Evolutionary conservation across 2,113 vertebrate species (phyloP).

Genomic region (Clinocottus analis): DNA sequence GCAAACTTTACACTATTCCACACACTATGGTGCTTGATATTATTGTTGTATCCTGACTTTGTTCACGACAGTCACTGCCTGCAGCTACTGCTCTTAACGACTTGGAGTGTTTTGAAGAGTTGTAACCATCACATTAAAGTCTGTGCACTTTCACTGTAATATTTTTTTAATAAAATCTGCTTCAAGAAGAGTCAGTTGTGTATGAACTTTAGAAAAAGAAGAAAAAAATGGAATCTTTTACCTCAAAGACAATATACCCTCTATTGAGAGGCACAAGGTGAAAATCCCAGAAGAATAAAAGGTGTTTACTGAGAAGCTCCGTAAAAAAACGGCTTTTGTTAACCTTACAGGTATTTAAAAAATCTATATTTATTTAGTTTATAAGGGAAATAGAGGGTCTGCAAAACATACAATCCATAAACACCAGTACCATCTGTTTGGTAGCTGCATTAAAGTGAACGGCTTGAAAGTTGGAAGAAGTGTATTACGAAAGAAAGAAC

Average conservation of each 20-base stretch:
- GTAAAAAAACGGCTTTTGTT: too few relatives aligned
- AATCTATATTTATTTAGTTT: conserved; percentile 79
- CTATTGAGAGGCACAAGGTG: too few relatives aligned
- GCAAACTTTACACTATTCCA: too few relatives aligned
- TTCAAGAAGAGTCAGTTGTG: conserved; percentile 71
- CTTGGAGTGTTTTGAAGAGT: not conserved
- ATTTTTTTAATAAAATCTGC: conserved; percentile 78
- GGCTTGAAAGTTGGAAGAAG: conserved; percentile 44
- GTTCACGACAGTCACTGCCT: not conserved
- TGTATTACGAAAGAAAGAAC: conserved; percentile 37
- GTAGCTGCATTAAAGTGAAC: conserved; percentile 57
- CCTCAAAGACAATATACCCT: too few relatives aligned
- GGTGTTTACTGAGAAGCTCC: too few relatives aligned
- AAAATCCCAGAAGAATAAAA: too few relatives aligned
- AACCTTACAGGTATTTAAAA: too few relatives aligned
- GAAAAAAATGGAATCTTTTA: conserved; percentile 37
- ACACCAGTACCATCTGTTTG: conserved; percentile 59
- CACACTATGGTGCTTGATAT: conserved; percentile 14
- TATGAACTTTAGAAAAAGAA: conserved; percentile 70
- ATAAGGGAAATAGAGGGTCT: conserved; percentile 71
- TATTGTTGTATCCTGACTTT: not conserved
- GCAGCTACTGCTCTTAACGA: not conserved
- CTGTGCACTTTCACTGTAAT: conserved; percentile 49
- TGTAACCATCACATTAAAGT: conserved; percentile 7
- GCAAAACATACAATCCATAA: conserved; percentile 63